phyloP scores from a whole-genome alignment of 1,140 invertebrate genomes.

The Sycobia sp. region DNA sequence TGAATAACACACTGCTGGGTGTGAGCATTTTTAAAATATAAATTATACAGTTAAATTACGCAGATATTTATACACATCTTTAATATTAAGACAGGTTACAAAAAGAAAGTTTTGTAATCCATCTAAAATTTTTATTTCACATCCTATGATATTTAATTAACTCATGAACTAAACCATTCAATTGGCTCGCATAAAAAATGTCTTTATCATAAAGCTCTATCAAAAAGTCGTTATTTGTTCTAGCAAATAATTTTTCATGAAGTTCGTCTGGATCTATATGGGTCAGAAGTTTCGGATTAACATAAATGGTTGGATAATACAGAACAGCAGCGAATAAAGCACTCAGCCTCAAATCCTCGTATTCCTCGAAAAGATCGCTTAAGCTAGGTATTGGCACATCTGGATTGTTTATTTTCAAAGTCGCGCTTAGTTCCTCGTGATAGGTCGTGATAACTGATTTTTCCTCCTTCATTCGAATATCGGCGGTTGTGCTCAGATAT shows the following conservation, averaged over 20 bases:
- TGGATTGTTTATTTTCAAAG: neutral
- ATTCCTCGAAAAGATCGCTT: neutral
- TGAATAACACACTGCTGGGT: too few relatives aligned
- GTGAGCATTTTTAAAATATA: too few relatives aligned
- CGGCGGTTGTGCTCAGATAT: constrained; percentile 25
- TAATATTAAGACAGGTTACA: too few relatives aligned
- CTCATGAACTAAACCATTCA: too few relatives aligned
- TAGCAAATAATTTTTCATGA: neutral
- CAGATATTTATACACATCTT: too few relatives aligned
- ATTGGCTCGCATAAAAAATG: neutral
- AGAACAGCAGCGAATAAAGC: neutral
- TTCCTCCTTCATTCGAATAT: neutral
- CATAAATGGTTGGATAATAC: neutral
- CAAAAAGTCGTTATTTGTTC: neutral
- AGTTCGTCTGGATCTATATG: neutral
- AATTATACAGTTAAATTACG: too few relatives aligned
- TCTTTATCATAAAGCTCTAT: neutral
- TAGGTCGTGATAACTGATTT: neutral
- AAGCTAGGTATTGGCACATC: neutral
- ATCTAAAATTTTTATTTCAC: too few relatives aligned
- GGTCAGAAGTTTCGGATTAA: too few relatives aligned
- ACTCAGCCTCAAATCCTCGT: neutral
- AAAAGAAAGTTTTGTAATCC: too few relatives aligned
- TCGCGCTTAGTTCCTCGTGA: neutral
- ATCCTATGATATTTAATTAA: too few relatives aligned